A percentile compares a stretch with the other conserved stretches of the same genome.
Evolutionary conservation across 2,888 invertebrate genomes (phyloP).

Genomic region (Trachelus iudaicus): DNA sequence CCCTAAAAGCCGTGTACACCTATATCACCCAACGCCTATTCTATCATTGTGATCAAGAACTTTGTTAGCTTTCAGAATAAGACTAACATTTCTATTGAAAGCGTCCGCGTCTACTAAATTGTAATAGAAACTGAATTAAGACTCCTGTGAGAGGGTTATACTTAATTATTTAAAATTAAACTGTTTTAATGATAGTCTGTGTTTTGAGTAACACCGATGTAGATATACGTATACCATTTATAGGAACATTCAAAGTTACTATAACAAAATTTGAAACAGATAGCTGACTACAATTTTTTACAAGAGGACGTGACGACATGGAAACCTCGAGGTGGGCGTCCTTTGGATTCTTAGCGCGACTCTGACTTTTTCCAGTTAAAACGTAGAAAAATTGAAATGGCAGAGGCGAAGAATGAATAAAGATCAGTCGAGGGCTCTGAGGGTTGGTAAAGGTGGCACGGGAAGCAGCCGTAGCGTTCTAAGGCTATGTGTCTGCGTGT

Average conservation of each 20-base stretch:
- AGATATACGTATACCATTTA: background rate
- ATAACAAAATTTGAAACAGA: background rate
- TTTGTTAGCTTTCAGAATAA: background rate
- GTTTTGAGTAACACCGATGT: background rate
- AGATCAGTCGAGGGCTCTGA: conserved; percentile 44
- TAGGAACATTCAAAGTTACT: background rate
- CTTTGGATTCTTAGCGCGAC: conserved; percentile 36
- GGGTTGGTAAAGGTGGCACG: conserved; percentile 34
- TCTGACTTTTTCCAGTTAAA: conserved; percentile 48
- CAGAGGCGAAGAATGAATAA: conserved; percentile 63
- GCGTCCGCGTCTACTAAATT: background rate
- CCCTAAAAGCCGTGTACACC: background rate
- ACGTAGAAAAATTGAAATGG: conserved; percentile 63
- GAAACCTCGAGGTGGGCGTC: background rate
- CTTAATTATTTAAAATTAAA: background rate
- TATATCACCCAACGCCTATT: background rate
- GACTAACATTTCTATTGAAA: background rate
- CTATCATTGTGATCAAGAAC: background rate
- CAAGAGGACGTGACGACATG: background rate
- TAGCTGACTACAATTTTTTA: background rate
- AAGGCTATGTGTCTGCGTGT: background rate
- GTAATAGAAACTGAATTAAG: background rate
- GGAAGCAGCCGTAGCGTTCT: conserved; percentile 35
- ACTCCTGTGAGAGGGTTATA: background rate
- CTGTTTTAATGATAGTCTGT: too few relatives aligned